Percentiles rank a stretch among this genome's conserved stretches.
These are phyloP conservation scores for Teleopsis dalmanni DNA, from an alignment of 1,140 invertebrate genomes.

Conservation along the genomic window DNA sequence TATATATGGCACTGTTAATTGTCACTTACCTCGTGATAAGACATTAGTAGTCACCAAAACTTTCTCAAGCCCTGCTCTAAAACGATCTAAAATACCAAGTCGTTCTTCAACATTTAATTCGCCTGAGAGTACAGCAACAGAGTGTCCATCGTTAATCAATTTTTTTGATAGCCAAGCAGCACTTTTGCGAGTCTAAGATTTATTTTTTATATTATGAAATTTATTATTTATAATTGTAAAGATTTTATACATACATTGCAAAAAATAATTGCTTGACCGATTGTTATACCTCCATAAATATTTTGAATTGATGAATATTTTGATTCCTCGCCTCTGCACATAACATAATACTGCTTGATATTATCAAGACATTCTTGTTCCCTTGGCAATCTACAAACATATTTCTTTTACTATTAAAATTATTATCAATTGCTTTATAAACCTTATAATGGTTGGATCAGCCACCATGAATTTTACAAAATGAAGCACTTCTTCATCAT, in stretches of 20 bases:
- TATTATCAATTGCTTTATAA: too few species aligned
- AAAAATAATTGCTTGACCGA: conserved; percentile 98
- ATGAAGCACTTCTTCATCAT: conserved; percentile 87
- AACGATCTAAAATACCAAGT: conserved; percentile 89
- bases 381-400: conserved; percentile 67
- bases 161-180: conserved; percentile 83
- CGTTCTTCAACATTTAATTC: conserved; percentile 90
- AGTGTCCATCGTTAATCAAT: conserved; percentile 86
- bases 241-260: conserved; percentile 66
- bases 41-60: conserved; percentile 99
- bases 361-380: conserved; percentile 97
- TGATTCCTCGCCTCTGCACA: conserved; percentile 67
- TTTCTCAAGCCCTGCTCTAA: conserved; percentile 84
- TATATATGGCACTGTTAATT: too few species aligned
- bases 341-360: conserved; percentile 96
- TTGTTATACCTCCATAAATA: conserved; percentile 91
- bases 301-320: conserved; percentile 93
- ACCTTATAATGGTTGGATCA: conserved; percentile 77
- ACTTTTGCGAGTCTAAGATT: conserved; percentile 76
- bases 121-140: conserved; percentile 85
- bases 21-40: conserved; percentile 65
- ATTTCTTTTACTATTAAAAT: too few species aligned
- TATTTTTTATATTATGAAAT: conserved; percentile 12
- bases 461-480: conserved; percentile 93
- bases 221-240: not conserved